A percentile compares a stretch with the other conserved stretches of the same genome.
These are phyloP conservation scores for Gallinago paraguaiae DNA, from an alignment of 2,113 vertebrate genomes.

Conservation along the genomic window DNA sequence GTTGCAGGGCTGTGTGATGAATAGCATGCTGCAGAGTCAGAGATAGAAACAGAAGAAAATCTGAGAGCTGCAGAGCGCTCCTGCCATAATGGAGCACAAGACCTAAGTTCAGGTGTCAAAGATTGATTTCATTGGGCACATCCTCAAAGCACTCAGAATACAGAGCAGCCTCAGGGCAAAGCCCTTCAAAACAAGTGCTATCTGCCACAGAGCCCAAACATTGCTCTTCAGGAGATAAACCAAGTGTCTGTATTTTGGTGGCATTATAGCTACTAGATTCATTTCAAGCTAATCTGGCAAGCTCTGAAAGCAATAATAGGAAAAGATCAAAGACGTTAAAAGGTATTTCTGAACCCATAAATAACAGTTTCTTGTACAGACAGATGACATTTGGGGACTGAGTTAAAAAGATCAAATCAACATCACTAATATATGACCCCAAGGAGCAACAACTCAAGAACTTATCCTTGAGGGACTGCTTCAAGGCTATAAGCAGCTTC, in stretches of 20 bases:
- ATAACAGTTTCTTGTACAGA: not conserved
- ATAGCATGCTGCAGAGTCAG: not conserved
- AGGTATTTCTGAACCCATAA: not conserved
- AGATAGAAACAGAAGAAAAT: not conserved
- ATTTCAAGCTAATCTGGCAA: not conserved
- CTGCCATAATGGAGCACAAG: not conserved
- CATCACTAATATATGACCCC: not conserved
- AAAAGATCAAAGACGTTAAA: not conserved
- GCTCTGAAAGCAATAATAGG: not conserved
- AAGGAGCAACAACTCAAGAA: not conserved
- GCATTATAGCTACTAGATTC: not conserved
- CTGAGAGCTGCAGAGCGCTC: not conserved
- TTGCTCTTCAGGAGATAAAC: not conserved
- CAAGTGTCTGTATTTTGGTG: not conserved
- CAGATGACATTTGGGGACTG: not conserved
- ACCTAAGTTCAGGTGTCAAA: not conserved
- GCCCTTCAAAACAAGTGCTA: not conserved
- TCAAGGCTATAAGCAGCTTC: constrained; percentile 11
- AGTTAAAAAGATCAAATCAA: not conserved
- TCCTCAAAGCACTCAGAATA: not conserved
- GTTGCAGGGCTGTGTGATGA: not conserved
- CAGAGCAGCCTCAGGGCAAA: not conserved
- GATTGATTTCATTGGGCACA: not conserved
- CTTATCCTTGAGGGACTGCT: not conserved
- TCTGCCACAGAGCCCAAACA: not conserved